Evolutionary conservation across 1,140 invertebrate species (phyloP).

Genomic region (Charaxes varanes): DNA sequence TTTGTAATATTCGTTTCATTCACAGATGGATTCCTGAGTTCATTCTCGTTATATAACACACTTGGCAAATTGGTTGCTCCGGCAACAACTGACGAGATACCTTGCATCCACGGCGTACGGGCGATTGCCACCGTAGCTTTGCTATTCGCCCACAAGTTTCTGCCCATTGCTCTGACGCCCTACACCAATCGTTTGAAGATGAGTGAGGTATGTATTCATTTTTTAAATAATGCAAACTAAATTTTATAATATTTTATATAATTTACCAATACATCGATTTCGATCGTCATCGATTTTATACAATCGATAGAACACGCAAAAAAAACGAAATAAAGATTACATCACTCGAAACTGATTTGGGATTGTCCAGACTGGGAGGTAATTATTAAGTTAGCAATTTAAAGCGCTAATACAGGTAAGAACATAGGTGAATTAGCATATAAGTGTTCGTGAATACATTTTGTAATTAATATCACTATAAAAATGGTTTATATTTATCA

Average conservation of each 20-base stretch:
- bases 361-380: no score
- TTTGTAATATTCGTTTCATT: no score
- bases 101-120: constrained; percentile 78
- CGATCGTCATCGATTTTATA: background rate
- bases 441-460: no score
- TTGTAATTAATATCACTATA: no score
- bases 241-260: no score
- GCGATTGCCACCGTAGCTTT: constrained; percentile 75
- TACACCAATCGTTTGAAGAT: constrained; percentile 77
- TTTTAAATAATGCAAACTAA: background rate
- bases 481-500: no score
- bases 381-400: no score
- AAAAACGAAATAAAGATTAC: no score
- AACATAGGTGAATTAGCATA: no score
- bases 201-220: constrained; percentile 64
- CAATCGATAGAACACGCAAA: no score
- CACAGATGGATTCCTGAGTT: constrained; percentile 35
- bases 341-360: no score
- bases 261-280: background rate
- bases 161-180: constrained; percentile 76
- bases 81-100: constrained; percentile 72
- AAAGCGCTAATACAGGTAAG: no score
- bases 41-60: constrained; percentile 60
- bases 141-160: constrained; percentile 78
- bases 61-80: constrained; percentile 74